Evolutionary conservation across 2,888 invertebrate genomes (phyloP), one percentile per base, ranked within the genome.

Genomic region (Pecten maximus): DNA sequence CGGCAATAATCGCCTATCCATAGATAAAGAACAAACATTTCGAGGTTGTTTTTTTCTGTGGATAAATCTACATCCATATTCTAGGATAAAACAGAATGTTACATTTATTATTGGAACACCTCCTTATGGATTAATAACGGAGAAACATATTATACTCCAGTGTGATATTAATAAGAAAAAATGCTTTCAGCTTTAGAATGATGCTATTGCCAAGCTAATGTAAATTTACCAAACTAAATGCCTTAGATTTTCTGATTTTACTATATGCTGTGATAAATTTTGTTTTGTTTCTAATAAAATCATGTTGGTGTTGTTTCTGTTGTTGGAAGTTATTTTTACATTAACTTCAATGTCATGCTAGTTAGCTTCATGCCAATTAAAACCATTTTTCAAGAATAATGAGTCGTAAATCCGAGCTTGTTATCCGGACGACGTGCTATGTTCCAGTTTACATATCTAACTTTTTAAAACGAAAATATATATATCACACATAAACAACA

Each of bases 241-340:
- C 60, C n/a, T 60, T 60, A 23, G 23, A 60, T 23, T 60, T 60
- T 60, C 6, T 16, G 3, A 23, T 60, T 60, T 60, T 23, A n/a
- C 60, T 60, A 60, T 8, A 23, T 16, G n/a, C 60, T 60, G 60
- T 60, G 60, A 23, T 60, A 60, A n/a, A 60, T 60, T 23, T 60
- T n/a, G 60, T 60, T 60, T 60, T 60, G 60, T 60, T n/a, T 60
- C 60, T n/a, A 60, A 60, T 60, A 60, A 60, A 60, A 60, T 23
- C n/a, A 60, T 60, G 60, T 60, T 60, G 60, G 60, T 60, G 23
- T 60, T 60, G 6, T 60, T n/a, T 60, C 19, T 2, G 60, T 60
- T 60, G 60, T 60, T n/a, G 6, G 2, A 0, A 4, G n/a, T 60
- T n/a, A 2, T 60, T 60, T n/a, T 16, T 16, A n/a, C n/a, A 2